Evolutionary conservation across 2,113 vertebrate genomes (phyloP).

Genomic region (Sorex fumeus): DNA sequence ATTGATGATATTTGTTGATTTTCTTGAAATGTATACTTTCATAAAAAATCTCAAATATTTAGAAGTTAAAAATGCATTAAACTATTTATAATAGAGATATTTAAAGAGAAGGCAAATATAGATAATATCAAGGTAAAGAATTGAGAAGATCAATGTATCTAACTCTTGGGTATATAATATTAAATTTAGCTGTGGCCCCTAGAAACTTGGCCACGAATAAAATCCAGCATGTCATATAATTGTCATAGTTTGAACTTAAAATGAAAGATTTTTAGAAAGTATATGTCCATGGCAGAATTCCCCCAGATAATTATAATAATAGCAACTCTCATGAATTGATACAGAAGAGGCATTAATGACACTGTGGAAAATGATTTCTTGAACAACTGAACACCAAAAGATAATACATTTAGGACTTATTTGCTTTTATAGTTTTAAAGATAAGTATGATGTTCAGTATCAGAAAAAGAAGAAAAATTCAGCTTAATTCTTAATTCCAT

Average conservation of each 20-base stretch:
- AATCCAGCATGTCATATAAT: background rate
- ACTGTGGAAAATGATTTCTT: conserved; percentile 15
- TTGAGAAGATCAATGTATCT: background rate
- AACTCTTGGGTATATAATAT: background rate
- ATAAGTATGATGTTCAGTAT: background rate
- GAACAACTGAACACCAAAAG: background rate
- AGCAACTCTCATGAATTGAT: background rate
- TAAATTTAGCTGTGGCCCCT: background rate
- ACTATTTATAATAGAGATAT: background rate
- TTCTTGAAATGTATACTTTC: background rate
- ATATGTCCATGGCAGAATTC: background rate
- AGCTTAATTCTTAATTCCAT: background rate
- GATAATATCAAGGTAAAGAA: background rate
- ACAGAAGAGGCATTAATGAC: background rate
- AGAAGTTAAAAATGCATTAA: conserved; percentile 39
- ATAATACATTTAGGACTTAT: background rate
- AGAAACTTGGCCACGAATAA: conserved; percentile 2
- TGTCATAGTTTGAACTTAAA: conserved; percentile 14
- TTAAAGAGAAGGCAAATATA: background rate
- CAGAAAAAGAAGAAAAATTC: background rate
- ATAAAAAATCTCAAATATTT: background rate
- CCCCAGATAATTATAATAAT: background rate
- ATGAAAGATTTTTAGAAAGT: conserved; percentile 7
- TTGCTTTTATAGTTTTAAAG: background rate
- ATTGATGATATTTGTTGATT: background rate